These are phyloP conservation scores for Drosophila pachea DNA, from an alignment of 1,140 invertebrate species.

Conservation along the genomic window DNA sequence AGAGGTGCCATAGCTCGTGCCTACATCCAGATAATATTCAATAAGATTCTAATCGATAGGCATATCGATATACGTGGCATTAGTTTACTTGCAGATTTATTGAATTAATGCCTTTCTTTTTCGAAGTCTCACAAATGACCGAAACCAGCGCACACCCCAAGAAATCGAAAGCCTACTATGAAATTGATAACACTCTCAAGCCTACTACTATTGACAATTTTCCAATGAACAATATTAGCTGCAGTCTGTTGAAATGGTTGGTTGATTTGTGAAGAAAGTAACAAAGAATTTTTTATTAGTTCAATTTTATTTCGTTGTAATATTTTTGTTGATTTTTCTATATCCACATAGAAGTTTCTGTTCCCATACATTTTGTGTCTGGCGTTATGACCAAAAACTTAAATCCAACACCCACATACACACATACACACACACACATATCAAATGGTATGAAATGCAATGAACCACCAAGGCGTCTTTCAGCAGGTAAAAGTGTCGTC, in stretches of 20 bases:
- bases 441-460: constrained; percentile 26
- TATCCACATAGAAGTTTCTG: constrained; percentile 34
- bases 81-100: no score
- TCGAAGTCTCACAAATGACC: no score
- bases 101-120: no score
- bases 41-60: constrained; percentile 20
- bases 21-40: constrained; percentile 22
- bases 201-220: constrained; percentile 21
- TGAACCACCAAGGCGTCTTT: constrained; percentile 14
- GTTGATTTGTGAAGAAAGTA: constrained; percentile 52
- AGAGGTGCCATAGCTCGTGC: background rate
- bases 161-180: constrained; percentile 67
- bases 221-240: constrained; percentile 48
- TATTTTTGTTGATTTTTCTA: constrained; percentile 14
- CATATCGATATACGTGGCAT: no score
- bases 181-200: constrained; percentile 18
- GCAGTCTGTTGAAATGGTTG: constrained; percentile 51
- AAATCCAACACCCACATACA: constrained; percentile 40
- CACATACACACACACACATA: constrained; percentile 14
- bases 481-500: constrained; percentile 25
- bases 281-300: constrained; percentile 23
- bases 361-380: constrained; percentile 35
- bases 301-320: constrained; percentile 30
- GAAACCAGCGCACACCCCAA: constrained; percentile 60
- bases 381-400: constrained; percentile 22